These are phyloP conservation scores for Coecobrya sp. DNA, from an alignment of 2,888 invertebrate genomes.

Conservation along the genomic window DNA sequence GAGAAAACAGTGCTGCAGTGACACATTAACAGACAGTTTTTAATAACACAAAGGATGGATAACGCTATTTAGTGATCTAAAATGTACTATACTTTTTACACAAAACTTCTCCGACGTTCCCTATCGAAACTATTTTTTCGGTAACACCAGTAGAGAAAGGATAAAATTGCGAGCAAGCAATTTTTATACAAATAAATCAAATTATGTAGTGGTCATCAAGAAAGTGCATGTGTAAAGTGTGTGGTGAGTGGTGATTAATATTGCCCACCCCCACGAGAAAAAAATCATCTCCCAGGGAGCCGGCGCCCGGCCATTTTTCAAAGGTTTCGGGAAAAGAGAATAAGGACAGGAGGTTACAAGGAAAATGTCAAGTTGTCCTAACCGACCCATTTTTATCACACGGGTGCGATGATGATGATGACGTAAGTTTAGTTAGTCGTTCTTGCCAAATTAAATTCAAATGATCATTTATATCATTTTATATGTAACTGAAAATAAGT, in stretches of 20 bases:
- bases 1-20: too few relatives aligned
- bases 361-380: constrained; percentile 65
- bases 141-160: not conserved
- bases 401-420: constrained; percentile 74
- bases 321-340: not conserved
- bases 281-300: not conserved
- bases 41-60: not conserved
- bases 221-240: not conserved
- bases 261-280: not conserved
- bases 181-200: not conserved
- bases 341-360: not conserved
- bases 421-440: constrained; percentile 71
- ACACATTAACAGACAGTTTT: too few relatives aligned
- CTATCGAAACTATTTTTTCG: not conserved
- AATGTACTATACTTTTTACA: constrained; percentile 14
- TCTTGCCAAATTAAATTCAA: too few relatives aligned
- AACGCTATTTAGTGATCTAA: not conserved
- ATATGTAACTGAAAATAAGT: too few relatives aligned
- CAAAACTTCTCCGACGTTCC: constrained; percentile 9
- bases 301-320: not conserved
- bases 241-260: too few relatives aligned
- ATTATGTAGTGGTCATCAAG: not conserved
- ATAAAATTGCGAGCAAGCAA: not conserved
- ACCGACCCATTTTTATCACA: constrained; percentile 76
- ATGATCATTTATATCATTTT: too few relatives aligned